Evolutionary conservation across 2,888 invertebrate genomes (phyloP).

Genomic region (Anarsia innoxiella): DNA sequence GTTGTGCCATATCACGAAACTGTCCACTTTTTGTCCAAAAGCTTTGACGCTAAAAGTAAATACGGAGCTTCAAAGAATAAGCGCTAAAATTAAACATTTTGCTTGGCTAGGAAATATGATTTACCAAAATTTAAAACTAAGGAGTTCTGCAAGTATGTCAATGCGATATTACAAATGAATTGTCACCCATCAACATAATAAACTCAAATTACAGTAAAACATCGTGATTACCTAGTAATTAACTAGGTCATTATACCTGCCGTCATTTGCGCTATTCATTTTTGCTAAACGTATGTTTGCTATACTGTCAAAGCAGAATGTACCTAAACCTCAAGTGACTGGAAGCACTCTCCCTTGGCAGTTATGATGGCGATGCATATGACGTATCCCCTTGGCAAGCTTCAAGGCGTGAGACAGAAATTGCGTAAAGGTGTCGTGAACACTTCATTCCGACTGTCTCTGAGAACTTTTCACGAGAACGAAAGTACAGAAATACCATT

Average conservation of each 20-base stretch:
- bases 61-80: not conserved
- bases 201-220: constrained; percentile 6
- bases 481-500: constrained; percentile 61
- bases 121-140: not conserved
- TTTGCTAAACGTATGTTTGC: constrained; percentile 3
- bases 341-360: constrained; percentile 45
- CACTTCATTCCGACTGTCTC: constrained; percentile 55
- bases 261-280: constrained; percentile 30
- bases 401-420: constrained; percentile 59
- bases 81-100: too few species aligned
- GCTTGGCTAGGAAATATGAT: not conserved
- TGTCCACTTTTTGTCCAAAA: constrained; percentile 22
- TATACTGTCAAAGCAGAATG: constrained; percentile 32
- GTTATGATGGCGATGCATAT: constrained; percentile 39
- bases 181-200: constrained; percentile 4
- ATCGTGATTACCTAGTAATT: constrained; percentile 22
- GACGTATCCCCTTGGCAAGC: constrained; percentile 63
- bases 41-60: too few species aligned
- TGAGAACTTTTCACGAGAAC: constrained; percentile 50
- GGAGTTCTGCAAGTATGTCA: constrained; percentile 1
- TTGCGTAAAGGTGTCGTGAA: constrained; percentile 69
- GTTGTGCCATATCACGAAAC: constrained; percentile 22
- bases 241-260: constrained; percentile 49
- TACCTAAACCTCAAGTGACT: constrained; percentile 42
- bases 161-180: constrained; percentile 4